A percentile compares a stretch with the other conserved stretches of the same genome.
Conservation (phyloP, 2,888 invertebrate genomes). For the Bibio marci region DNA sequence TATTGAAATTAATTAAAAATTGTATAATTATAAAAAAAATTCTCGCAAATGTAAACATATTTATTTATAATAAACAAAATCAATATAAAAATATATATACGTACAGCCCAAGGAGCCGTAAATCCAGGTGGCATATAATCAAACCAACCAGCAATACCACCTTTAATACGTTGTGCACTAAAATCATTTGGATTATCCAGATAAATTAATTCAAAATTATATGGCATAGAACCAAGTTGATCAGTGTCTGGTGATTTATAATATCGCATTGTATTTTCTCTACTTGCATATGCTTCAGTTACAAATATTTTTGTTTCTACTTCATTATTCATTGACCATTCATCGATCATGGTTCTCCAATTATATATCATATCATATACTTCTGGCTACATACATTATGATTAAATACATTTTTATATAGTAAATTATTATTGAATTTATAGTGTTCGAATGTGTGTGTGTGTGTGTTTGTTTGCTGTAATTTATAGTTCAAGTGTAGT, state of each 20-base stretch:
- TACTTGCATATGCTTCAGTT: constrained; percentile 36
- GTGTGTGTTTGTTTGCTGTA: no score
- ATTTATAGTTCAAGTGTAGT: no score
- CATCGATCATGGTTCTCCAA: constrained; percentile 38
- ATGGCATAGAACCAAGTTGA: constrained; percentile 33
- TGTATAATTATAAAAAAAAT: no score
- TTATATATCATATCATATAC: constrained; percentile 34
- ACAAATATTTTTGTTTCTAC: constrained; percentile 26
- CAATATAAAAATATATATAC: constrained; percentile 13
- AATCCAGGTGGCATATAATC: constrained; percentile 33
- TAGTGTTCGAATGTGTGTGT: no score
- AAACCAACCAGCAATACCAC: constrained; percentile 34
- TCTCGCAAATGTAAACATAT: constrained; percentile 5
- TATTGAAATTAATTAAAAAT: no score
- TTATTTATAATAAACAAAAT: not conserved
- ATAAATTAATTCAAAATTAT: constrained; percentile 39
- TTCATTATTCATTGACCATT: constrained; percentile 14
- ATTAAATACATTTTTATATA: no score
- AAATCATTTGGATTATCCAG: constrained; percentile 27
- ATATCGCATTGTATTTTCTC: constrained; percentile 34
- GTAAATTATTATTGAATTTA: no score
- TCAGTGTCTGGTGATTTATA: constrained; percentile 29
- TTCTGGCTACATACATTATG: no score
- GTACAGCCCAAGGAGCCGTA: constrained; percentile 44
- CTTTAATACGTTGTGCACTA: constrained; percentile 32